Conservation (phyloP, 2,797 vertebrate species). For the Cynopterus sphinx region DNA sequence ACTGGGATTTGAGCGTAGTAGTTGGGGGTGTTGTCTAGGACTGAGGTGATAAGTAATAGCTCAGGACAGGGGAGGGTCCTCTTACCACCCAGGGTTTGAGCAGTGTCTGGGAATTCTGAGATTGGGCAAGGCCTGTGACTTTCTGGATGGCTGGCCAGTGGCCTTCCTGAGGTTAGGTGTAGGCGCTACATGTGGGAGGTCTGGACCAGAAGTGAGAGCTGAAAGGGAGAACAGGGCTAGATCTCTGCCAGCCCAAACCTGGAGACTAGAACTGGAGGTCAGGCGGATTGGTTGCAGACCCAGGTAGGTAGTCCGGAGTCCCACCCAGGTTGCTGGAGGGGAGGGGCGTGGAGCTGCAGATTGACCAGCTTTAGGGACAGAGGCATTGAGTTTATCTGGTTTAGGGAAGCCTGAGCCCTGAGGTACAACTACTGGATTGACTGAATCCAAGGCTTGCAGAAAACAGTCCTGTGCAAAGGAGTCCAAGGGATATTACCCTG, state of each 20-base stretch:
- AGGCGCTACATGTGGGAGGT: neutral
- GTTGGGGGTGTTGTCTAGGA: neutral
- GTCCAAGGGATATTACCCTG: neutral
- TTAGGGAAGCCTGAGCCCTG: neutral
- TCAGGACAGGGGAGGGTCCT: neutral
- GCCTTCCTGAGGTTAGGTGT: neutral
- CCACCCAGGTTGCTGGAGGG: neutral
- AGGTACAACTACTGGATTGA: neutral
- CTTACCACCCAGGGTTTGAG: neutral
- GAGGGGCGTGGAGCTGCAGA: rapidly evolving
- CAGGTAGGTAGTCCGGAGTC: neutral
- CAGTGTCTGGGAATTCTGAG: neutral
- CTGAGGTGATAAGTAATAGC: neutral
- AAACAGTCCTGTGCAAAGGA: neutral
- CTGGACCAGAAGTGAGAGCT: neutral
- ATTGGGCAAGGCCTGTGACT: neutral
- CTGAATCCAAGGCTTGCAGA: neutral
- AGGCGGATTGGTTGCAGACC: neutral
- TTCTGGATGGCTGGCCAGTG: neutral
- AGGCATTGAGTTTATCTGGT: neutral
- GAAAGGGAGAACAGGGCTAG: neutral
- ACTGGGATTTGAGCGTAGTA: neutral
- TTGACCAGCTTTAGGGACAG: neutral
- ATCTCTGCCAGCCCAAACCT: neutral
- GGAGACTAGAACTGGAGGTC: neutral